Percentiles rank a stretch among this genome's conserved stretches.
Conservation (phyloP, 2,113 vertebrate genomes). For the Gadus chalcogrammus region DNA sequence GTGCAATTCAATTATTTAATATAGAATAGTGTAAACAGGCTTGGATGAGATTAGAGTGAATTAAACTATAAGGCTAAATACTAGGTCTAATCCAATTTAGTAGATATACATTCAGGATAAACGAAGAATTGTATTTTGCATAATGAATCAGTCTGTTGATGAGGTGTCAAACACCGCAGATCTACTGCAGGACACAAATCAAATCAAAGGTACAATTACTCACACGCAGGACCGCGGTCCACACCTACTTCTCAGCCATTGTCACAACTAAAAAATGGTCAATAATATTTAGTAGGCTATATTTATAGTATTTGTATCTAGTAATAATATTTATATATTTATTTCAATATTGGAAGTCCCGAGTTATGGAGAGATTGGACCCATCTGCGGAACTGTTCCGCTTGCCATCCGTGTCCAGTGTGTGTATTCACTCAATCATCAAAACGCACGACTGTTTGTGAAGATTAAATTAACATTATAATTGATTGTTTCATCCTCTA, state of each 20-base stretch:
- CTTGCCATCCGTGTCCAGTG: constrained; percentile 17
- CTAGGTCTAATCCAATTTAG: neutral
- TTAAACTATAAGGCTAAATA: neutral
- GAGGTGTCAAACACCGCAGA: too few species aligned
- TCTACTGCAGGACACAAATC: too few species aligned
- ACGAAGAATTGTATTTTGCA: neutral
- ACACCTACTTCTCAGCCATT: too few species aligned
- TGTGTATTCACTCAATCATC: constrained; percentile 48
- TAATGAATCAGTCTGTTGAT: too few species aligned
- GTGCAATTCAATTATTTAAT: neutral
- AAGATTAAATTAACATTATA: constrained; percentile 60
- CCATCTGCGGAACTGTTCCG: constrained; percentile 2
- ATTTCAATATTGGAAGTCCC: too few species aligned
- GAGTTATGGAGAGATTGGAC: too few species aligned
- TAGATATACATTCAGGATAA: neutral
- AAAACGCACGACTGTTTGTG: constrained; percentile 33
- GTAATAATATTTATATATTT: too few species aligned
- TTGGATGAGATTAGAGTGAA: neutral
- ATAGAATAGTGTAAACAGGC: neutral
- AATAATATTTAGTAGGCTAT: too few species aligned
- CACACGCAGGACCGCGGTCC: too few species aligned
- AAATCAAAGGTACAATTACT: too few species aligned
- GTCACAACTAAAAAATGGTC: too few species aligned
- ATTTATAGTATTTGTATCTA: too few species aligned
- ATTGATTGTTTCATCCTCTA: constrained; percentile 48